These are phyloP conservation scores for Coreius guichenoti DNA, from an alignment of 2,797 vertebrate genomes.

Conservation along the genomic window DNA sequence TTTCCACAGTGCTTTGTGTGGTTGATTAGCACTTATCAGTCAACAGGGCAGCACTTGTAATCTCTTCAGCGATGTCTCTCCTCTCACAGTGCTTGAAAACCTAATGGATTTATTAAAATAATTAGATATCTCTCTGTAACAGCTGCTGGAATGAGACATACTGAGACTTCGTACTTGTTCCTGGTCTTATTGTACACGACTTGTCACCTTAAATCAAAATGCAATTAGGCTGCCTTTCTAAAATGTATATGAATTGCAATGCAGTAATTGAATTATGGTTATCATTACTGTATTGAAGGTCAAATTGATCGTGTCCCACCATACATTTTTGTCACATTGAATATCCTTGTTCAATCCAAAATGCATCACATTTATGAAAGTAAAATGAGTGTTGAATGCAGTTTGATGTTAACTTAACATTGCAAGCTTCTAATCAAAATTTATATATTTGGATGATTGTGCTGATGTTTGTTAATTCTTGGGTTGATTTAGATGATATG, in stretches of 20 bases:
- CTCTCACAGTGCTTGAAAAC: neutral
- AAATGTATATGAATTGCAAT: neutral
- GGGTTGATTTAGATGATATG: neutral
- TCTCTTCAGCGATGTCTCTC: conserved; percentile 23
- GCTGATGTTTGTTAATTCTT: neutral
- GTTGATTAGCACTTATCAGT: conserved; percentile 46
- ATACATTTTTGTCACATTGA: neutral
- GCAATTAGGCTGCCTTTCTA: neutral
- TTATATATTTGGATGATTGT: neutral
- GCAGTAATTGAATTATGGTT: neutral
- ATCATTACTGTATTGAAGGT: neutral
- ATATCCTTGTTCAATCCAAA: neutral
- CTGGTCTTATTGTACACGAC: too few relatives aligned
- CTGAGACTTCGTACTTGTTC: neutral
- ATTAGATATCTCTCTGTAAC: neutral
- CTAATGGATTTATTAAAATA: neutral
- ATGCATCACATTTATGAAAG: neutral
- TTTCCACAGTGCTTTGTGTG: conserved; percentile 32
- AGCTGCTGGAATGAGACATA: neutral
- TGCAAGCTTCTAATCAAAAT: neutral
- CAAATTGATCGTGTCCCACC: neutral
- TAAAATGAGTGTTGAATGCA: neutral
- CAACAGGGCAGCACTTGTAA: conserved; percentile 39
- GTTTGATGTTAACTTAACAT: neutral
- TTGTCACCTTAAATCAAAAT: neutral